phyloP scores from a whole-genome alignment of 2,888 invertebrate genomes.

The Podotricha telesiphe region DNA sequence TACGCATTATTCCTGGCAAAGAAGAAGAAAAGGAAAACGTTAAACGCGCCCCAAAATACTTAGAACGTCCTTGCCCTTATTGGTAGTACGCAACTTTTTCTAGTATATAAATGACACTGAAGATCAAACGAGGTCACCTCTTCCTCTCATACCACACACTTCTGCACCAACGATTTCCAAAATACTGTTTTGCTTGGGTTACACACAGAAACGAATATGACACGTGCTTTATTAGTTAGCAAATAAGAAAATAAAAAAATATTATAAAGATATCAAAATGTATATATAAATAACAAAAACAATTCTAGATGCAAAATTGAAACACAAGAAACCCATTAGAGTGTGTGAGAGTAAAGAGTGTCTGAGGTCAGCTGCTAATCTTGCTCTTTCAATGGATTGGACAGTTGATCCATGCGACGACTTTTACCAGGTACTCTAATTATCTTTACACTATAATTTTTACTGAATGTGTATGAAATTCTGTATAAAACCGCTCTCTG shows the following conservation, averaged over 20 bases:
- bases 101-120: too few relatives aligned
- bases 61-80: too few relatives aligned
- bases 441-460: neutral
- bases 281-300: neutral
- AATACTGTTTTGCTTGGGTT: too few relatives aligned
- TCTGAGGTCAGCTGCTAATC: slow-evolving; percentile 88
- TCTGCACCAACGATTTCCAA: neutral
- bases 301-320: slow-evolving; percentile 61
- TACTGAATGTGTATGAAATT: too few relatives aligned
- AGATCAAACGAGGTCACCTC: too few relatives aligned
- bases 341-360: slow-evolving; percentile 87
- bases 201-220: too few relatives aligned
- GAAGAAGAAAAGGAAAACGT: too few relatives aligned
- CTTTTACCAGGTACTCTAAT: slow-evolving; percentile 86
- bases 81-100: too few relatives aligned
- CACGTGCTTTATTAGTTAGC: too few relatives aligned
- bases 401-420: slow-evolving; percentile 90
- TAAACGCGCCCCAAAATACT: too few relatives aligned
- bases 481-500: too few relatives aligned
- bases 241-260: too few relatives aligned
- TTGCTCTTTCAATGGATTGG: slow-evolving; percentile 89
- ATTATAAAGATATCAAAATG: neutral
- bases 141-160: neutral
- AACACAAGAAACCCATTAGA: slow-evolving; percentile 56
- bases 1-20: neutral